Conservation (phyloP, 2,888 invertebrate species). For the Hypolimnas misippus region DNA sequence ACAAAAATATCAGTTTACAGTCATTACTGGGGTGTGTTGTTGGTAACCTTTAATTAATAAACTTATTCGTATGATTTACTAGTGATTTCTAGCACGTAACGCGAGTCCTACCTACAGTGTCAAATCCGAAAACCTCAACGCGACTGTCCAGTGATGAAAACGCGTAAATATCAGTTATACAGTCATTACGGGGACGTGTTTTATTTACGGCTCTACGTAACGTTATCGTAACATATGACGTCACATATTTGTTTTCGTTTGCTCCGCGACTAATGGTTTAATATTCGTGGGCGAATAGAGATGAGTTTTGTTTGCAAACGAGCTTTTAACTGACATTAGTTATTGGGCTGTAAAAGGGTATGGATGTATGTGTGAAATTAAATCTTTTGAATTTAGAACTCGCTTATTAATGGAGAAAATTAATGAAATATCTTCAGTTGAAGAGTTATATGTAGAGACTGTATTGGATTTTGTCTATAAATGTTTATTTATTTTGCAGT, state of each 20-base stretch:
- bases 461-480: too few relatives aligned
- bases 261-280: conserved; percentile 21
- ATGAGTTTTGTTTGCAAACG: background rate
- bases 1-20: too few relatives aligned
- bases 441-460: too few relatives aligned
- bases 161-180: conserved; percentile 74
- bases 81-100: too few relatives aligned
- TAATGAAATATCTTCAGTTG: too few relatives aligned
- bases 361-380: too few relatives aligned
- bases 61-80: too few relatives aligned
- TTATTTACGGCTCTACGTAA: conserved; percentile 52
- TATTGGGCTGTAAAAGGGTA: background rate
- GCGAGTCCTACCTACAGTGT: conserved; percentile 9
- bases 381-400: too few relatives aligned
- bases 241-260: conserved; percentile 31
- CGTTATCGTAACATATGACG: conserved; percentile 42
- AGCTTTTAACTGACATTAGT: conserved; percentile 6
- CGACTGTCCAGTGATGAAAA: conserved; percentile 40
- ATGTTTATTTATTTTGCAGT: too few relatives aligned
- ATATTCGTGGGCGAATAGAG: conserved; percentile 15
- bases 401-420: too few relatives aligned
- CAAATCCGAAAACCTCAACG: conserved; percentile 43
- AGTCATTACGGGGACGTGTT: conserved; percentile 63
- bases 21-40: too few relatives aligned
- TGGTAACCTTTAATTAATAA: too few relatives aligned